Conservation (phyloP, 2,797 vertebrate genomes). For the Margarornis squamiger region DNA sequence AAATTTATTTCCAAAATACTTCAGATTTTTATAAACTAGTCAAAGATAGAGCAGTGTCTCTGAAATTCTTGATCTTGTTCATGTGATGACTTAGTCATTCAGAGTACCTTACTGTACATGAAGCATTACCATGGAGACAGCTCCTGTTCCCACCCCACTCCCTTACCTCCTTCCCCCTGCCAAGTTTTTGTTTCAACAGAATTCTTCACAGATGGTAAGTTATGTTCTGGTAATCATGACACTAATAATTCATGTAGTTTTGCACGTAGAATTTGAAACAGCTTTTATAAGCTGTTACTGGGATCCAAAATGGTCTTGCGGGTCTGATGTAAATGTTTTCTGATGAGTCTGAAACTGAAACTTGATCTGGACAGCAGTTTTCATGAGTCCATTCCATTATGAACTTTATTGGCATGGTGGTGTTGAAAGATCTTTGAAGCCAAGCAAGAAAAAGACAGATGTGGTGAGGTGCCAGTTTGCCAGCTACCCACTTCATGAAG, state of each 20-base stretch:
- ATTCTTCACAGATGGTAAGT: not conserved
- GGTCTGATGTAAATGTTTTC: not conserved
- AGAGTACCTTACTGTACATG: not conserved
- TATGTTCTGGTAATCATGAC: not conserved
- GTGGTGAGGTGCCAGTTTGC: not conserved
- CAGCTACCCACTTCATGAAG: not conserved
- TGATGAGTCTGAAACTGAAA: not conserved
- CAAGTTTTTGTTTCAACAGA: not conserved
- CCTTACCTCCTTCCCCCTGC: rapidly evolving
- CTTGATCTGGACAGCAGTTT: not conserved
- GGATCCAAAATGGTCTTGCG: not conserved
- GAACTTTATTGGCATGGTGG: not conserved
- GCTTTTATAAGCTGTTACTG: not conserved
- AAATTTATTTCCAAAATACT: not conserved
- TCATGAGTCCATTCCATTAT: not conserved
- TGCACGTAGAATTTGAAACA: not conserved
- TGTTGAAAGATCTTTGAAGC: not conserved
- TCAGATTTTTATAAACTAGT: not conserved
- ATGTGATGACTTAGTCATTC: not conserved
- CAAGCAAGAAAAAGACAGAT: not conserved
- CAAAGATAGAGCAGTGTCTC: not conserved
- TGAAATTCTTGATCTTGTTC: not conserved
- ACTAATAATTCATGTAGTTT: not conserved
- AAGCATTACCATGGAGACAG: not conserved
- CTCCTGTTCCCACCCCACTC: not conserved